Percentiles rank a stretch among this genome's conserved stretches.
phyloP scores from a whole-genome alignment of 1,140 invertebrate genomes.

The Solenopsis fugax region DNA sequence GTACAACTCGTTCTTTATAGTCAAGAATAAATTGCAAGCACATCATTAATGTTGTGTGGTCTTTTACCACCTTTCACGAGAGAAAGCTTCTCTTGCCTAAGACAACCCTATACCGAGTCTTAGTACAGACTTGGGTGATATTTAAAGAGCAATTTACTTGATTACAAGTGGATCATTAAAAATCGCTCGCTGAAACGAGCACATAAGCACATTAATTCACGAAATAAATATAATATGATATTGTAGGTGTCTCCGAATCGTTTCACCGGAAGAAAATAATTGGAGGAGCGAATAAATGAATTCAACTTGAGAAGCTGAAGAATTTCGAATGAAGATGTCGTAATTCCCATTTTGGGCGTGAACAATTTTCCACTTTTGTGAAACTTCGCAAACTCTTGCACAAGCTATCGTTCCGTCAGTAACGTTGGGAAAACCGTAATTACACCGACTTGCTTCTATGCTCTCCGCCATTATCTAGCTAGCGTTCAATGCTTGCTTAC shows the following conservation, averaged over 20 bases:
- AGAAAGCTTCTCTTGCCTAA: not conserved
- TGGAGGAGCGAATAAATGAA: constrained; percentile 70
- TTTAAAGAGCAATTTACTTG: constrained; percentile 30
- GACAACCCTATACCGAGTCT: not conserved
- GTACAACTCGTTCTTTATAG: not conserved
- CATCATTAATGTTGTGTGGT: constrained; percentile 10
- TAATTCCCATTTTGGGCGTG: not conserved
- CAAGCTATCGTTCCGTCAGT: not conserved
- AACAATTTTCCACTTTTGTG: constrained; percentile 28
- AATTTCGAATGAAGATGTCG: constrained; percentile 36
- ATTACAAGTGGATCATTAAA: constrained; percentile 71
- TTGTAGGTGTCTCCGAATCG: constrained; percentile 3
- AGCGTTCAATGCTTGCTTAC: not conserved
- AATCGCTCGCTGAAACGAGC: constrained; percentile 61
- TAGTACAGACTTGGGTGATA: not conserved
- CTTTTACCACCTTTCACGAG: not conserved
- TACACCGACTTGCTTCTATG: not conserved
- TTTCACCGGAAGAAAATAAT: constrained; percentile 74
- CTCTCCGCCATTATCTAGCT: not conserved
- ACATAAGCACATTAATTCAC: not conserved
- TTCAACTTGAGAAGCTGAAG: constrained; percentile 32
- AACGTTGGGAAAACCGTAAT: constrained; percentile 16
- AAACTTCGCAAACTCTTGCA: not conserved
- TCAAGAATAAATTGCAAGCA: constrained; percentile 16
- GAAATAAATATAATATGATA: constrained; percentile 18